Percentiles rank a stretch among this genome's conserved stretches.
Evolutionary conservation across 1,140 invertebrate species (phyloP).

Genomic region (Brachionus asplanchnoidis): DNA sequence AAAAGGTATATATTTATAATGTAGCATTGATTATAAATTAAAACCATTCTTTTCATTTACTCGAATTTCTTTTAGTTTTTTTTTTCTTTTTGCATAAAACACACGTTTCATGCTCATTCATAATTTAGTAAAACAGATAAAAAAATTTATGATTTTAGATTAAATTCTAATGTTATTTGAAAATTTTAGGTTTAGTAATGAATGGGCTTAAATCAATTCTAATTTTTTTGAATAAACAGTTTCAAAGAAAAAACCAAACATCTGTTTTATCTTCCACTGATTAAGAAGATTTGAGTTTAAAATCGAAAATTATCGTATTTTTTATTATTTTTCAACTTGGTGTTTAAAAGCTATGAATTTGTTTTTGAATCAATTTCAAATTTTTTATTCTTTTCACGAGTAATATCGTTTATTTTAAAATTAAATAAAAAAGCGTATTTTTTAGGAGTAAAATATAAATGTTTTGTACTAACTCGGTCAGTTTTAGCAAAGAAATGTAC

Average conservation of each 20-base stretch:
- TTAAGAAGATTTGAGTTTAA: background rate
- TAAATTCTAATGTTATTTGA: background rate
- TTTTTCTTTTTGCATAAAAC: background rate
- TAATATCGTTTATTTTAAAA: background rate
- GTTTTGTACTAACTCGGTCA: background rate
- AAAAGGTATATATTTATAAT: background rate
- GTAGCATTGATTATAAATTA: background rate
- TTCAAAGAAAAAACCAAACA: background rate
- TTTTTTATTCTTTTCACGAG: background rate
- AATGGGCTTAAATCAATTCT: background rate
- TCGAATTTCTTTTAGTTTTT: background rate
- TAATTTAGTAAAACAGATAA: background rate
- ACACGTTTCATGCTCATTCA: background rate
- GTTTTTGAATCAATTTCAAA: background rate
- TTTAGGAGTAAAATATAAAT: background rate
- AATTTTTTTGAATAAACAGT: background rate
- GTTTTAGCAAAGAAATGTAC: background rate
- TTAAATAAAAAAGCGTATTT: background rate
- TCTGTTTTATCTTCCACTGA: background rate
- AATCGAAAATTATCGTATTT: background rate
- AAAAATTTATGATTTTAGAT: background rate
- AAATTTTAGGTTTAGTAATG: background rate
- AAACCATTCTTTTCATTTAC: background rate
- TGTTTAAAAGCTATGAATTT: background rate
- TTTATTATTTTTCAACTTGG: background rate